phyloP scores from a whole-genome alignment of 2,888 invertebrate genomes.

The Lasioglossum calceatum region DNA sequence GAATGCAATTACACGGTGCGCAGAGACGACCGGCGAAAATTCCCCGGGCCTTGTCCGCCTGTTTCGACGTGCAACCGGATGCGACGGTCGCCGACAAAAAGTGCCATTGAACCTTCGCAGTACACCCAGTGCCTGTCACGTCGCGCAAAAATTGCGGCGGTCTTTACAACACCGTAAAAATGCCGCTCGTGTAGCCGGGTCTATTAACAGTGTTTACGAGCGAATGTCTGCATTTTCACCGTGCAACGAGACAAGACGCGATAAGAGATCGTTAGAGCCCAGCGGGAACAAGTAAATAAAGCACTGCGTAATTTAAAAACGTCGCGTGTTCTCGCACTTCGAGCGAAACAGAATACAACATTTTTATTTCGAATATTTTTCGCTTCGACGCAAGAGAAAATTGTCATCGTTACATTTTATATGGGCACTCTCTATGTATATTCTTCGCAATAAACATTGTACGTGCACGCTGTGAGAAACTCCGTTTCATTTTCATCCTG shows the following conservation, averaged over 20 bases:
- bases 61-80: neutral
- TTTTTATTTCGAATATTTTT: neutral
- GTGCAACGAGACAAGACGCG: neutral
- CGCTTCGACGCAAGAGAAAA: neutral
- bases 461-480: too few species aligned
- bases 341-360: neutral
- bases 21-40: constrained; percentile 17
- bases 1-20: constrained; percentile 43
- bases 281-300: neutral
- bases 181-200: neutral
- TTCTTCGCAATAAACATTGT: neutral
- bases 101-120: neutral
- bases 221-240: neutral
- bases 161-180: constrained; percentile 9
- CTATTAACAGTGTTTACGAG: neutral
- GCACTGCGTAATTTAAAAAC: neutral
- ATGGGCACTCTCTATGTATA: neutral
- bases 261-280: neutral
- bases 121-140: neutral
- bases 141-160: neutral
- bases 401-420: neutral
- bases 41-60: neutral
- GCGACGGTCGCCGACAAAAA: neutral
- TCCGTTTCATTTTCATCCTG: too few species aligned
- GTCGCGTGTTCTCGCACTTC: neutral